Base-by-base conservation (phyloP, 2,888 invertebrate genomes). In the Siphlonurus alternatus region DNA sequence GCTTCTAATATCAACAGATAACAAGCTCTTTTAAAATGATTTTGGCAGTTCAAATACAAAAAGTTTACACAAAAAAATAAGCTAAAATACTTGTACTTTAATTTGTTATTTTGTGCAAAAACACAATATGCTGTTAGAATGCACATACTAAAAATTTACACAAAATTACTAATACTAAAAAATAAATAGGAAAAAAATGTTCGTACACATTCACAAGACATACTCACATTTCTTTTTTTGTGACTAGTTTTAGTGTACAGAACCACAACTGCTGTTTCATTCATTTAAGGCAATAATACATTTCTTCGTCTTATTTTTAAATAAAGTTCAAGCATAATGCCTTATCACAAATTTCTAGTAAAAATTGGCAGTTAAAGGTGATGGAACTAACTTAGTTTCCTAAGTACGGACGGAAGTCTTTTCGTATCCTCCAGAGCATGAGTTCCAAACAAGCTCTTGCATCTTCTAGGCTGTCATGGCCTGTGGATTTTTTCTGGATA, bases 381-480 rank as follows among this genome's bases (percentile, higher is more conserved):
- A 61, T 1, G n/a, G n/a, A n/a, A n/a, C n/a, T n/a, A 18, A 76
- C 71, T 7, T 77, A 69, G 51, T 77, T 62, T 20, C 67, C 67
- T 25, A 68, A 53, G 25, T 66, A 62, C 24, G 65, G 56, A 18
- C 65, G 63, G 61, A 73, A 73, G 70, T 85, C 84, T 68, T 81
- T 79, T 65, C 81, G 80, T 23, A 93, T 79, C 74, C 86, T 86
- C 77, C 85, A 84, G 64, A 93, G 78, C 80, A 95, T 90, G 62
- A 99, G 78, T 72, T 97, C 91, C 78, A 97, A 83, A 69, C 92
- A 92, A 15, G 92, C 86, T 53, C 84, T 80, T 1, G 98, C 94
- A 75, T 99, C 99, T 76, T 99, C 98, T 65, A 86, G 81, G 67
- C 94, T 92, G 76, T 94, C 90, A 78, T 99, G 99, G 2, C 94